Base-by-base conservation (phyloP, 2,888 invertebrate species). In the Monopis laevigella region DNA sequence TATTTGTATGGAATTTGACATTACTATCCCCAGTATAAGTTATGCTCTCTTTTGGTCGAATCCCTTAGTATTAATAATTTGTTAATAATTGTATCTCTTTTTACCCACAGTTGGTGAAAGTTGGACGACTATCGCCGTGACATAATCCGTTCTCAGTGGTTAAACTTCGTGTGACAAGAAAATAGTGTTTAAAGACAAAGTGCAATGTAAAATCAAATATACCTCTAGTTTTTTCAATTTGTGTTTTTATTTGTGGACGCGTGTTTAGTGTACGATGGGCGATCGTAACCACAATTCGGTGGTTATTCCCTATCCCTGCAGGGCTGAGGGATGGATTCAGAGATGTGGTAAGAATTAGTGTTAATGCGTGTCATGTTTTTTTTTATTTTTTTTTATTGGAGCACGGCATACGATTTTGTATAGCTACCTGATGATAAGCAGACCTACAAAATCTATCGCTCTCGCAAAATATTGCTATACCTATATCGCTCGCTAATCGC, bases 301-400 rank as follows among this genome's bases (percentile, higher is more conserved):
- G 46, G 63, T 65, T 50, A 80, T 78, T 46, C 55, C 64, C 39
- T 80, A 69, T 47, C 80, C 80, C 16, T 80, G 80, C 53, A 69
- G 77, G 32, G 80, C 68, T 12, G 80, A 80, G 52, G 80, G 80
- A 30, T 80, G 80, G 80, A 60, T 80, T 14, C 66, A 78, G 45
- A 62, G 71, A 71, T 80, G 75, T 50, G 78, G 80, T 80, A 53
- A 73, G 75, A 17, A 13, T 14, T 16, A n/a, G n/a, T n/a, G n/a
- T 27, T 43, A 41, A 45, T 46, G 38, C 49, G 52, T 52, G 51
- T 43, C 42, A 50, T 50, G 52, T 57, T 58, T 62, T 62, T 59
- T 57, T 58, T 57, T 48, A 49, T 50, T 52, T 51, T 53, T n/a
- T n/a, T n/a, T n/a, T n/a, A n/a, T n/a, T n/a, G n/a, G n/a, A n/a